phyloP scores from a whole-genome alignment of 2,113 vertebrate species.

The Tupaia chinensis region DNA sequence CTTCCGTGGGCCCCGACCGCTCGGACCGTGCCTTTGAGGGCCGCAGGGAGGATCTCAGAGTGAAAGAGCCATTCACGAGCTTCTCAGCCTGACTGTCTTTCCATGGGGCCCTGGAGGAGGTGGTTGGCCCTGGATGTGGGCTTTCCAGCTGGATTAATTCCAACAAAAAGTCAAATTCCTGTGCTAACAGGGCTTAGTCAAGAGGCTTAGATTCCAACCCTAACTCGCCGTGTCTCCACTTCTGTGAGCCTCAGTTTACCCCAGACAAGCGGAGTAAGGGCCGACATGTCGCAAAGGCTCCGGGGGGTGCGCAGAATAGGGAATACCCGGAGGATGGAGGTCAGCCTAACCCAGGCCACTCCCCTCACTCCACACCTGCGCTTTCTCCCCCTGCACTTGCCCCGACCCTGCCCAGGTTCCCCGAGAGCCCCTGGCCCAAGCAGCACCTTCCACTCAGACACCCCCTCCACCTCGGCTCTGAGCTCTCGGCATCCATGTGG shows the following conservation, averaged over 20 bases:
- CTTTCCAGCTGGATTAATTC: background rate
- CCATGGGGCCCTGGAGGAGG: background rate
- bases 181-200: background rate
- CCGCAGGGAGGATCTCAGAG: accelerated
- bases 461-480: background rate
- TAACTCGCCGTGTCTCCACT: accelerated
- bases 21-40: accelerated
- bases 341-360: accelerated
- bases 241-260: background rate
- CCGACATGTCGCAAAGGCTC: background rate
- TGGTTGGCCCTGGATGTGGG: no score
- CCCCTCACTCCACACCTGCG: background rate
- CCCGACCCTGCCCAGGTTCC: no score
- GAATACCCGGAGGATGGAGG: no score
- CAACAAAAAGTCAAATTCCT: background rate
- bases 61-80: accelerated
- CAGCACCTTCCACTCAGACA: background rate
- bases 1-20: background rate
- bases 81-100: background rate
- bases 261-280: background rate
- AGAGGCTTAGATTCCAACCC: background rate
- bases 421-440: background rate
- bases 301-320: no score
- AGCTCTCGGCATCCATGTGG: background rate
- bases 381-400: no score